These are phyloP conservation scores for Lampris megalopsis DNA, from an alignment of 2,113 vertebrate genomes.

Conservation along the genomic window DNA sequence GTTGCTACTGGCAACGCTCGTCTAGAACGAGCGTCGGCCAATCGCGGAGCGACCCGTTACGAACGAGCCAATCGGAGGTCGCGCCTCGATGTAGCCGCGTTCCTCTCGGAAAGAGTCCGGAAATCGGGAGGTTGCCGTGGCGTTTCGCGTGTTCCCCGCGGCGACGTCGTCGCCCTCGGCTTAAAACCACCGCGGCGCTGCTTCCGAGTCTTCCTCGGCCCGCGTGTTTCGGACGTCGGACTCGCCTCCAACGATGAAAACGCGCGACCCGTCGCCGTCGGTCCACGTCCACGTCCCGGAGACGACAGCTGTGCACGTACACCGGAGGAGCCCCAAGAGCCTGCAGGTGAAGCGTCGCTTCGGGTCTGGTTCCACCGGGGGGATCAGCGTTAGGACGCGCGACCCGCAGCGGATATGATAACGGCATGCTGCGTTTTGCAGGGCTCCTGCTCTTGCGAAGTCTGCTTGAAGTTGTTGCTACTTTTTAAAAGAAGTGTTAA, in stretches of 20 bases:
- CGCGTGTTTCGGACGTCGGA: background rate
- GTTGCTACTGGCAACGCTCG: constrained; percentile 66
- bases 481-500: too few relatives aligned
- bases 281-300: constrained; percentile 95
- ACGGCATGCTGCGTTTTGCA: too few relatives aligned
- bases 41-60: constrained; percentile 58
- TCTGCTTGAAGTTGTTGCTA: too few relatives aligned
- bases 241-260: constrained; percentile 85
- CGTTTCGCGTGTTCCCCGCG: too few relatives aligned
- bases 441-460: too few relatives aligned
- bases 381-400: too few relatives aligned
- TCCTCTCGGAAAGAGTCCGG: constrained; percentile 6
- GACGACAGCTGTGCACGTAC: constrained; percentile 92
- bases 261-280: constrained; percentile 86
- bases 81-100: background rate
- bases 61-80: constrained; percentile 60
- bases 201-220: background rate
- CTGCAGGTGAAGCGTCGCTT: constrained; percentile 52
- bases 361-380: too few relatives aligned
- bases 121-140: too few relatives aligned
- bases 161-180: too few relatives aligned
- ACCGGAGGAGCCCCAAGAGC: constrained; percentile 87
- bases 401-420: too few relatives aligned
- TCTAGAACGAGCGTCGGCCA: constrained; percentile 49
- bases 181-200: too few relatives aligned